Evolutionary conservation across 1,140 invertebrate species (phyloP).

Genomic region (Marisa cornuarietis): DNA sequence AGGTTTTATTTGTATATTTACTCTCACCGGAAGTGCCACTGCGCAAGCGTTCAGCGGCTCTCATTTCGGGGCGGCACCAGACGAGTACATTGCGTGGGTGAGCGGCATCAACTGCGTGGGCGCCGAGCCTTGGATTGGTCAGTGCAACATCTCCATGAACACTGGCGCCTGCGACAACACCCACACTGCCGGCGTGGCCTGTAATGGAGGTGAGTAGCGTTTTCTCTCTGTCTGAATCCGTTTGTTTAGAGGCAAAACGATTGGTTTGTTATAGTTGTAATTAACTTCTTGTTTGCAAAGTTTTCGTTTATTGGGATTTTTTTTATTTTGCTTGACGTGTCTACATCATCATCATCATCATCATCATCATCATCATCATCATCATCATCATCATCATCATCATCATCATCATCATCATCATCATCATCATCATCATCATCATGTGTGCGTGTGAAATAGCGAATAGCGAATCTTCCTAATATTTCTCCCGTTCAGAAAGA

Average conservation of each 20-base stretch:
- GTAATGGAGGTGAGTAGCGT: neutral
- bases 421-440: too few species aligned
- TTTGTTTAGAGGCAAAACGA: too few species aligned
- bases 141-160: conserved; percentile 5
- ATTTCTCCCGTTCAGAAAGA: too few species aligned
- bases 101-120: conserved; percentile 12
- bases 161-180: neutral
- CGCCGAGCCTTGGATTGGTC: conserved; percentile 3
- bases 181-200: conserved; percentile 19
- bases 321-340: neutral
- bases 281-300: neutral
- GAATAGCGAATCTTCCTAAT: too few species aligned
- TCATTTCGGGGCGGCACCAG: neutral
- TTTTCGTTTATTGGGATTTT: neutral
- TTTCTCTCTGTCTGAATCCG: too few species aligned
- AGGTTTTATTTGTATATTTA: too few species aligned
- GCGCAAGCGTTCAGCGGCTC: conserved; percentile 1
- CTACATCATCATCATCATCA: too few species aligned
- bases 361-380: too few species aligned
- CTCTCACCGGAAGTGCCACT: neutral
- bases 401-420: too few species aligned
- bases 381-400: too few species aligned
- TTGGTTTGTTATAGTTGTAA: neutral
- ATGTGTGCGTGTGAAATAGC: too few species aligned
- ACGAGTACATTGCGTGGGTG: neutral